These are phyloP conservation scores for Ptychoptera albimana DNA, from an alignment of 2,888 invertebrate species.

Conservation along the genomic window DNA sequence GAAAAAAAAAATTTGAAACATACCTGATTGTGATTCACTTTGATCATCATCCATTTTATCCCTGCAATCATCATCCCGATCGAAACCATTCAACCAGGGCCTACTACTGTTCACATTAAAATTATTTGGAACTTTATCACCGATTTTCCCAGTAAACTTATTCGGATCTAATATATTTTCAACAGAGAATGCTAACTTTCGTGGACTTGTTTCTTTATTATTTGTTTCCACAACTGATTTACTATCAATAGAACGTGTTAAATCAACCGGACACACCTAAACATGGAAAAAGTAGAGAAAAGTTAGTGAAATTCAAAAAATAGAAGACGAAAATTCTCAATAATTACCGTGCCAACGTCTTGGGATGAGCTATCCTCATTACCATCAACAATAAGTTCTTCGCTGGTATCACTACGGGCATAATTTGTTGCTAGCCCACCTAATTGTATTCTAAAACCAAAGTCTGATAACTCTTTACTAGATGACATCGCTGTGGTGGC, in stretches of 20 bases:
- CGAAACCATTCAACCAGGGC: constrained; percentile 33
- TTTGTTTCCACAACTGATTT: constrained; percentile 21
- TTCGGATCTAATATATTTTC: constrained; percentile 83
- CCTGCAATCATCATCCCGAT: constrained; percentile 31
- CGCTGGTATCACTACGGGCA: constrained; percentile 30
- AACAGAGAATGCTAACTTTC: constrained; percentile 68
- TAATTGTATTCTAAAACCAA: constrained; percentile 31
- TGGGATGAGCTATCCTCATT: constrained; percentile 30
- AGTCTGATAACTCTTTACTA: constrained; percentile 26
- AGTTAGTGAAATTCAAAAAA: not conserved
- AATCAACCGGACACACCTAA: constrained; percentile 30
- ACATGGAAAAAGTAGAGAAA: not conserved
- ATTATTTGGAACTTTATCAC: constrained; percentile 10
- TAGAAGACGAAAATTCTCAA: not conserved
- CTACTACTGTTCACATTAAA: constrained; percentile 9
- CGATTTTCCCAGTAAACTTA: constrained; percentile 63
- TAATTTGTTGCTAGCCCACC: constrained; percentile 27
- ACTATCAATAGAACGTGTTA: constrained; percentile 27
- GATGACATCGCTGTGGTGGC: constrained; percentile 9
- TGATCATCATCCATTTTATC: constrained; percentile 28
- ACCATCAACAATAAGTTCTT: constrained; percentile 31
- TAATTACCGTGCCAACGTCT: constrained; percentile 29
- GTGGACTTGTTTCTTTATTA: constrained; percentile 22
- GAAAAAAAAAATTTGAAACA: constrained; percentile 27
- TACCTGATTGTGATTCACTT: constrained; percentile 36